Conservation (phyloP, 2,797 vertebrate genomes). For the Alauda arvensis region DNA sequence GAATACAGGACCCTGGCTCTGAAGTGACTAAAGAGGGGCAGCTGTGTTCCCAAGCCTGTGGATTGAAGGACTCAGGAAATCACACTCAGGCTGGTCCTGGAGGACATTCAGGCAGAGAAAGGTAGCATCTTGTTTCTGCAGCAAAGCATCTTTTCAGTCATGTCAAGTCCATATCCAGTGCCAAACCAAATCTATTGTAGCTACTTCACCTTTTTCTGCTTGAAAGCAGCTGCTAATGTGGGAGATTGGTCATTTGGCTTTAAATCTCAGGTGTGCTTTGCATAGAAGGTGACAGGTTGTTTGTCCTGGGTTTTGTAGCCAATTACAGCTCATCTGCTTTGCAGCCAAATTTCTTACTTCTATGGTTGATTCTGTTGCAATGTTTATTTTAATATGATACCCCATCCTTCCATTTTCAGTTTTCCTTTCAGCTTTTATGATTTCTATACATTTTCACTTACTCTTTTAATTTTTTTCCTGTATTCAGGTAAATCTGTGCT, state of each 20-base stretch:
- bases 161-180: background rate
- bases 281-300: background rate
- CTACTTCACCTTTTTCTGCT: background rate
- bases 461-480: background rate
- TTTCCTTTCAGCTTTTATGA: background rate
- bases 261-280: background rate
- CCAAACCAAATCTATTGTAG: background rate
- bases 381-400: background rate
- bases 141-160: background rate
- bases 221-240: background rate
- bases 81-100: background rate
- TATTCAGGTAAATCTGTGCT: background rate
- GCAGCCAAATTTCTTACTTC: background rate
- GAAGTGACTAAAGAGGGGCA: fast-evolving
- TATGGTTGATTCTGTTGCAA: background rate
- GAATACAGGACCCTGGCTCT: background rate
- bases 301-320: constrained; percentile 12
- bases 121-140: background rate
- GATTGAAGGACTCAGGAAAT: background rate
- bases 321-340: constrained; percentile 12
- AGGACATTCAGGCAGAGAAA: background rate
- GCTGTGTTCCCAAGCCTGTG: background rate
- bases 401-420: background rate
- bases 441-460: background rate
- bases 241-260: background rate